phyloP scores from a whole-genome alignment of 2,797 vertebrate genomes.

The Sphaeramia orbicularis region DNA sequence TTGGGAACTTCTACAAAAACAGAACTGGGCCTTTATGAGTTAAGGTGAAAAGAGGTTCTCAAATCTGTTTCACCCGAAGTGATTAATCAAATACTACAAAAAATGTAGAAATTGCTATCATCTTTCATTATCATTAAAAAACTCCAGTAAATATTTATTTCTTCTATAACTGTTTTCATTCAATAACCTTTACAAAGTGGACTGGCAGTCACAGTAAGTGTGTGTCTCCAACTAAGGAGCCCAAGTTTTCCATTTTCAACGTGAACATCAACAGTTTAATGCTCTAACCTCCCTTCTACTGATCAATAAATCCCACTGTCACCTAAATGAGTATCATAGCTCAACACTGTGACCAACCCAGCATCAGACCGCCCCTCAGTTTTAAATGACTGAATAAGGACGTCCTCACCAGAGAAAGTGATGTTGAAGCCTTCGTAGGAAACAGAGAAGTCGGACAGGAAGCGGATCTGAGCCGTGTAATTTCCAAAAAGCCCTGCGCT shows the following conservation, averaged over 20 bases:
- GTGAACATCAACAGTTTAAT: constrained; percentile 1
- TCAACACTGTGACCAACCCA: background rate
- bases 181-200: no score
- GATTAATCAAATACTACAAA: no score
- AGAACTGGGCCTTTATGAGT: no score
- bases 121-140: no score
- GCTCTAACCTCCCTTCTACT: background rate
- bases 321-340: background rate
- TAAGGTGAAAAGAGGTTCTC: no score
- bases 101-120: no score
- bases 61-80: no score
- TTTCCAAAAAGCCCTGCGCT: constrained; percentile 97
- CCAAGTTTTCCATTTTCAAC: background rate
- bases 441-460: constrained; percentile 98
- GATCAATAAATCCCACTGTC: background rate
- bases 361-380: background rate
- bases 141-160: no score
- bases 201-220: background rate
- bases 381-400: background rate
- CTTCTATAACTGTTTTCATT: no score
- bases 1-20: no score
- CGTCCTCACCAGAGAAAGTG: constrained; percentile 93
- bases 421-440: constrained; percentile 99
- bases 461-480: constrained; percentile 97
- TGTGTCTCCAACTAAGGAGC: background rate